Percentiles rank a stretch among this genome's conserved stretches.
These are phyloP conservation scores for Merops nubicus DNA, from an alignment of 2,113 vertebrate species.

Conservation along the genomic window DNA sequence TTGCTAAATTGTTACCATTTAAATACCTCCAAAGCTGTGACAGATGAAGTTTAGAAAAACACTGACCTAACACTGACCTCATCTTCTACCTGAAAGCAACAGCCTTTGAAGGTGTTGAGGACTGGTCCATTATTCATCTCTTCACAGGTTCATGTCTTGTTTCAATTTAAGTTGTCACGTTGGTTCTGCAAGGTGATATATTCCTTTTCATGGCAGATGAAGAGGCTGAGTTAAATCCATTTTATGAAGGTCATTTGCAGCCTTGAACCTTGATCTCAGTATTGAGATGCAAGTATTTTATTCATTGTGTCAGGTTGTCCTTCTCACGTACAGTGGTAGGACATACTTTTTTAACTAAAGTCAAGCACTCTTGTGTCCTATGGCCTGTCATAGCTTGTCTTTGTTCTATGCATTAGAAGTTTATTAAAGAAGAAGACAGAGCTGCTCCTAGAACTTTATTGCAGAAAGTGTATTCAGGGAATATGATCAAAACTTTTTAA, in stretches of 20 bases:
- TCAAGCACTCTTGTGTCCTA: neutral
- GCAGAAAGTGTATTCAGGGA: neutral
- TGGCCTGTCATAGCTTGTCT: neutral
- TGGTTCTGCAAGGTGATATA: conserved; percentile 10
- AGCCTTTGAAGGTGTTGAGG: neutral
- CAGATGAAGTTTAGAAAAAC: neutral
- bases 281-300: conserved; percentile 4
- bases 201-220: neutral
- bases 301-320: neutral
- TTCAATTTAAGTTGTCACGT: conserved; percentile 45
- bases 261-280: conserved; percentile 22
- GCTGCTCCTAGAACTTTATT: neutral
- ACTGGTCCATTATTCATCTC: conserved; percentile 21
- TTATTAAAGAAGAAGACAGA: neutral
- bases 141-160: neutral
- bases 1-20: neutral
- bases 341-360: neutral
- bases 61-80: neutral
- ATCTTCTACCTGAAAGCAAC: neutral
- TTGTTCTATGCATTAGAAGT: neutral
- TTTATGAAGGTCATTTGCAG: neutral
- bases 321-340: neutral
- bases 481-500: neutral
- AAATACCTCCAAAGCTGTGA: neutral
- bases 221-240: neutral